Percentiles rank a stretch among this genome's conserved stretches.
Evolutionary conservation across 2,888 invertebrate species (phyloP).

Genomic region (Parelbella ahira): DNA sequence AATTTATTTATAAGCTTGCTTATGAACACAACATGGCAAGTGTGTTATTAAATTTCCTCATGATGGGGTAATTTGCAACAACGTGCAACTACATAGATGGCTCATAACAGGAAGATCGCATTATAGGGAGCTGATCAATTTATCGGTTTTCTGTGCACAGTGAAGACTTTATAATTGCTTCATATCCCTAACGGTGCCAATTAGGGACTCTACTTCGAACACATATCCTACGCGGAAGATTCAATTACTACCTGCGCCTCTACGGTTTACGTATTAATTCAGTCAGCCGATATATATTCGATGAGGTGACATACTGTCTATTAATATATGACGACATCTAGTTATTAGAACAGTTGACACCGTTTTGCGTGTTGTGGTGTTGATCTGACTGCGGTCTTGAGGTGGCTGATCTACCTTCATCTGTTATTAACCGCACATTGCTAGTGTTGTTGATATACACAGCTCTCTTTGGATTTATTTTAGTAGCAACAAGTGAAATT

Average conservation of each 20-base stretch:
- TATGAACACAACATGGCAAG: too few species aligned
- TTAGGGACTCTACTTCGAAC: slow-evolving; percentile 39
- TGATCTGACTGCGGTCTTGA: too few species aligned
- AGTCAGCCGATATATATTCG: slow-evolving; percentile 30
- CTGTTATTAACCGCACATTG: too few species aligned
- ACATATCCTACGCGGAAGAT: slow-evolving; percentile 46
- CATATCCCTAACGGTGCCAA: slow-evolving; percentile 41
- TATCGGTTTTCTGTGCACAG: slow-evolving; percentile 21
- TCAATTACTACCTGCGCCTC: slow-evolving; percentile 46
- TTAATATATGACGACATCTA: slow-evolving; percentile 7
- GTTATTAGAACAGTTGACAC: slow-evolving; percentile 7
- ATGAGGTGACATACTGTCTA: slow-evolving; percentile 29
- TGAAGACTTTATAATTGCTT: slow-evolving; percentile 38
- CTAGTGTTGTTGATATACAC: too few species aligned
- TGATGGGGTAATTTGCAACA: too few species aligned
- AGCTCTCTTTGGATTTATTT: too few species aligned
- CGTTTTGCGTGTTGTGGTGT: too few species aligned
- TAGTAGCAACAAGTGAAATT: not conserved
- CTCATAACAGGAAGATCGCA: slow-evolving; percentile 12
- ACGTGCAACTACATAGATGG: too few species aligned
- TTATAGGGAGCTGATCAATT: slow-evolving; percentile 15
- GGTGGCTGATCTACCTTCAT: too few species aligned
- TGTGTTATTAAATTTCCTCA: too few species aligned
- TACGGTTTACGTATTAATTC: slow-evolving; percentile 47
- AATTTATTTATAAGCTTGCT: too few species aligned